Evolutionary conservation across 2,888 invertebrate genomes (phyloP), one percentile per base, ranked within the genome.

Genomic region (Luperina testacea): DNA sequence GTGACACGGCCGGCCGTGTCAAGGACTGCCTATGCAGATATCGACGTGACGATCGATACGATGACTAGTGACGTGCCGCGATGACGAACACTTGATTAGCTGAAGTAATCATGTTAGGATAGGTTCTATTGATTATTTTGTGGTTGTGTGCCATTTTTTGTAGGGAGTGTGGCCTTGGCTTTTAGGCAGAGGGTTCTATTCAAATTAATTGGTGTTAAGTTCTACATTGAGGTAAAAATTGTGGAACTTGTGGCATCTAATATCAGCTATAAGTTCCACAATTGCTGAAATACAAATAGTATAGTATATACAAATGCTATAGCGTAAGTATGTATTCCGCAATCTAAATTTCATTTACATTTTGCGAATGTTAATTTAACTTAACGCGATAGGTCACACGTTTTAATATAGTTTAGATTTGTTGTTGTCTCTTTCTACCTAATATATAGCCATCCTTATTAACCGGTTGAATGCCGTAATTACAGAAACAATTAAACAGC

Each of bases 11-110:
- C 77, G 83, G 81, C 80, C 89, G 88, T 95, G 95, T 95, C 95
- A 95, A 95, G 95, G 95, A 91, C 91, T 88, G 83, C 93, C 94
- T 94, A 95, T 95, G 95, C 95, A 95, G 95, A 94, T 95, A 93
- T 93, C 92, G 92, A 94, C 91, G 92, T 90, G 86, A 85, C 83
- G 91, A 91, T 94, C 94, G 91, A 94, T 92, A 85, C 88, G 78
- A 90, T 90, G 89, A 90, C 87, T 90, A 88, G 86, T 89, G 89
- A 89, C 90, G 91, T 92, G 89, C 85, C 74, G 73, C 84, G 86
- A 90, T 91, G 91, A 91, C 91, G 90, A 86, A 81, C 70, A 71
- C 70, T 70, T 84, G 79, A 85, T 85, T 85, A 77, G 74, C 78
- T 78, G 45, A 67, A 76, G 67, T 72, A 73, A 75, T 48, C 64